Conservation (phyloP, 2,113 vertebrate genomes). For the Osmerus mordax region DNA sequence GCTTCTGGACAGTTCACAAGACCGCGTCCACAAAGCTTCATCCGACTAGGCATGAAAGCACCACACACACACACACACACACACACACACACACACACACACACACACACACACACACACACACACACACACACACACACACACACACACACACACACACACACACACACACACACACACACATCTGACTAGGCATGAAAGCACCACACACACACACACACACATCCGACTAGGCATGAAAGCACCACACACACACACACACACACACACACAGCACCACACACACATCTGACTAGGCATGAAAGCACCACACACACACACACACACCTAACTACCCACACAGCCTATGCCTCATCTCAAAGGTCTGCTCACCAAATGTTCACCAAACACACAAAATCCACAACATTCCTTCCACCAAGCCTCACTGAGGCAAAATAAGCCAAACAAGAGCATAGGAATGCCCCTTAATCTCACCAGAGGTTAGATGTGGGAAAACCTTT, state of each 20-base stretch:
- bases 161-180: not conserved
- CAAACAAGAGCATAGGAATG: too few species aligned
- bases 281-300: not conserved
- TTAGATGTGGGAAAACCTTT: not conserved
- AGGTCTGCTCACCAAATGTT: not conserved
- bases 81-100: not conserved
- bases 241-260: not conserved
- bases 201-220: not conserved
- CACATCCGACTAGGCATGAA: not conserved
- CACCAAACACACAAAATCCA: not conserved
- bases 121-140: not conserved
- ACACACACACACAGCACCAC: not conserved
- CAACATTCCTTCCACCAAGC: too few species aligned
- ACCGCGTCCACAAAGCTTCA: not conserved
- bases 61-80: not conserved
- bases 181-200: too few species aligned
- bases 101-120: not conserved
- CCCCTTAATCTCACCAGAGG: too few species aligned
- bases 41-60: not conserved
- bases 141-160: not conserved
- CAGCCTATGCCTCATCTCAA: constrained; percentile 7
- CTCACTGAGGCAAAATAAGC: too few species aligned
- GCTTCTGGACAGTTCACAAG: not conserved
- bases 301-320: not conserved
- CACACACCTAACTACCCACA: not conserved